Evolutionary conservation across 2,888 invertebrate genomes (phyloP).

Genomic region (Hoplodrina blanda): DNA sequence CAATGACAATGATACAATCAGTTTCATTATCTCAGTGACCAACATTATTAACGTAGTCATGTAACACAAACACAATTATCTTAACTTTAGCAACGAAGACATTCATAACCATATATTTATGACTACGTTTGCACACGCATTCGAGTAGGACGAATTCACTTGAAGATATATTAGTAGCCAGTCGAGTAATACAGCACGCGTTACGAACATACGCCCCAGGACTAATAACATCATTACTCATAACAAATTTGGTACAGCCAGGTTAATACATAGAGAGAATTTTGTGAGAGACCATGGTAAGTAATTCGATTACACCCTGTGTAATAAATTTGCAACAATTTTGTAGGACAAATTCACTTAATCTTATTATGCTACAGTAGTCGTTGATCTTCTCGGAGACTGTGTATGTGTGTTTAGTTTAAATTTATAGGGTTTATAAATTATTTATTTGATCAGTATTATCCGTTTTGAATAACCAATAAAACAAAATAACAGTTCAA

Average conservation of each 20-base stretch:
- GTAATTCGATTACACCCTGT: slow-evolving; percentile 63
- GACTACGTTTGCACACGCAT: slow-evolving; percentile 50
- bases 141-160: slow-evolving; percentile 59
- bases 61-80: slow-evolving; percentile 17
- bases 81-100: slow-evolving; percentile 19
- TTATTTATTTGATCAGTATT: not conserved
- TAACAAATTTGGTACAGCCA: slow-evolving; percentile 70
- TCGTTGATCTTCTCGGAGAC: slow-evolving; percentile 3
- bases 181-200: slow-evolving; percentile 68
- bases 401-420: not conserved
- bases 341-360: slow-evolving; percentile 34
- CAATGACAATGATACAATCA: not conserved
- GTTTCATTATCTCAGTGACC: not conserved
- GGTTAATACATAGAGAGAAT: slow-evolving; percentile 65
- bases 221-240: slow-evolving; percentile 76
- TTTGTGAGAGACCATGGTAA: slow-evolving; percentile 58
- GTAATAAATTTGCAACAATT: slow-evolving; percentile 46
- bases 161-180: slow-evolving; percentile 69
- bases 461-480: not conserved
- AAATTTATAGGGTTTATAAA: not conserved
- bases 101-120: slow-evolving; percentile 41
- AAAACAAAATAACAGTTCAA: not conserved
- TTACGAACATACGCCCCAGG: slow-evolving; percentile 71
- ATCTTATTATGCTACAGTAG: slow-evolving; percentile 5
- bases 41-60: not conserved